phyloP scores from a whole-genome alignment of 2,888 invertebrate species.

The Brenthis hecate region DNA sequence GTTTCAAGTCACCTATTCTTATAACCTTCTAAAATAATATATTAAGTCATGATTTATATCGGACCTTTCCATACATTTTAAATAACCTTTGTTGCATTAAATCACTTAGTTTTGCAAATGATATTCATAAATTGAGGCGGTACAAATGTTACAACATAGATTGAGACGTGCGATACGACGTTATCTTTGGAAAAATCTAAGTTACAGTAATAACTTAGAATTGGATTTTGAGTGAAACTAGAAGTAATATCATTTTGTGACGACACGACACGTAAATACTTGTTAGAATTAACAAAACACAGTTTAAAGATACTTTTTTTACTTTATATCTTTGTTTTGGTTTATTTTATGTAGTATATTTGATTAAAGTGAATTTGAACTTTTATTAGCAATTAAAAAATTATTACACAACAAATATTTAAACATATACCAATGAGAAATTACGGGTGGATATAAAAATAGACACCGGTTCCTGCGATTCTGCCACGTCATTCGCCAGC shows the following conservation, averaged over 20 bases:
- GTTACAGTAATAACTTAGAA: conserved; percentile 28
- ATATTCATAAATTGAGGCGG: conserved; percentile 29
- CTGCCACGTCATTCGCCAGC: conserved; percentile 62
- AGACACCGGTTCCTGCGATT: conserved; percentile 46
- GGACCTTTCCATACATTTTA: conserved; percentile 3
- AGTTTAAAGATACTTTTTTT: no score
- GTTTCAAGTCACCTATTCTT: conserved; percentile 38
- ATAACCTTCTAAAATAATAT: conserved; percentile 10
- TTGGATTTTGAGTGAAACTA: conserved; percentile 26
- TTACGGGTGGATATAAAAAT: conserved; percentile 31
- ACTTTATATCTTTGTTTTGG: no score
- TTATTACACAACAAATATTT: background rate
- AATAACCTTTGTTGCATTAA: conserved; percentile 13
- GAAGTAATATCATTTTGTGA: conserved; percentile 18
- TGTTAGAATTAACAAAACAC: conserved; percentile 2
- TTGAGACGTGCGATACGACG: conserved; percentile 30
- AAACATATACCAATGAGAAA: conserved; percentile 1
- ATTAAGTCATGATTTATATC: conserved; percentile 10
- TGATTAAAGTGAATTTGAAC: background rate
- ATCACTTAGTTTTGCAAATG: conserved; percentile 26
- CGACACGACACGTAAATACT: conserved; percentile 8
- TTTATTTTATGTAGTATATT: background rate
- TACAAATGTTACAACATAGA: conserved; percentile 31
- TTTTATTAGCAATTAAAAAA: background rate
- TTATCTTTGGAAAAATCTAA: conserved; percentile 30